Conservation (phyloP, 2,888 invertebrate species). For the Leptodirus hochenwartii region DNA sequence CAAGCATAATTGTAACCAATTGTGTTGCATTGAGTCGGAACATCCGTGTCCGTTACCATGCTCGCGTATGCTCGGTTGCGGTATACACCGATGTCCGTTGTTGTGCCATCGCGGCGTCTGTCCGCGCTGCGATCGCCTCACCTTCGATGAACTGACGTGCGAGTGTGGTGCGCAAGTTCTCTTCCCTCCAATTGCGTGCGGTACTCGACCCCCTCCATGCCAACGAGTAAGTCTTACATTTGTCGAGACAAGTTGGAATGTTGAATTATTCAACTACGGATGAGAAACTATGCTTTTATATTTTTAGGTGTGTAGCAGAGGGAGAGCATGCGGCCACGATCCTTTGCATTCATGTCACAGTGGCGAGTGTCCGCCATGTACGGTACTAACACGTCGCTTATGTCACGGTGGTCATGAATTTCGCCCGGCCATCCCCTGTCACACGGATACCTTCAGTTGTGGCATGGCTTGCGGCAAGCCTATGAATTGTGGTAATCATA, state of each 20-base stretch:
- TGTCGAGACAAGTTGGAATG: too few species aligned
- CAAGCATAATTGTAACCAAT: slow-evolving; percentile 76
- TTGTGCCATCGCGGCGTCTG: slow-evolving; percentile 81
- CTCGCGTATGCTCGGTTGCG: slow-evolving; percentile 67
- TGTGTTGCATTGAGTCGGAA: slow-evolving; percentile 73
- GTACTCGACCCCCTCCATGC: slow-evolving; percentile 72
- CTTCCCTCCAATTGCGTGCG: slow-evolving; percentile 86
- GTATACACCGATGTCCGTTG: slow-evolving; percentile 72
- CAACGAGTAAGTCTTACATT: too few species aligned
- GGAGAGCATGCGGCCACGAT: slow-evolving; percentile 63
- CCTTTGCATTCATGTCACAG: slow-evolving; percentile 75
- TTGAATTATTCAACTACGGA: too few species aligned
- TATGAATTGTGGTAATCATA: slow-evolving; percentile 68
- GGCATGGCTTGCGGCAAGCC: slow-evolving; percentile 62
- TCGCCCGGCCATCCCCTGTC: slow-evolving; percentile 76
- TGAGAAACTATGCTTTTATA: too few species aligned
- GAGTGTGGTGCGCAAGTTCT: slow-evolving; percentile 76
- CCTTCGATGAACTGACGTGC: slow-evolving; percentile 78
- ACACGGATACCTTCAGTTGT: slow-evolving; percentile 75
- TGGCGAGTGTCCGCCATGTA: slow-evolving; percentile 65
- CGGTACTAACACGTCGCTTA: slow-evolving; percentile 65
- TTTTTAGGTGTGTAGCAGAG: slow-evolving; percentile 58
- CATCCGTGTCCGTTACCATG: slow-evolving; percentile 77
- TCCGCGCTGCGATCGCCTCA: slow-evolving; percentile 49
- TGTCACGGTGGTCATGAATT: slow-evolving; percentile 43